A percentile compares a stretch with the other conserved stretches of the same genome.
Conservation (phyloP, 1,140 invertebrate species). For the Trissolcus basalis region DNA sequence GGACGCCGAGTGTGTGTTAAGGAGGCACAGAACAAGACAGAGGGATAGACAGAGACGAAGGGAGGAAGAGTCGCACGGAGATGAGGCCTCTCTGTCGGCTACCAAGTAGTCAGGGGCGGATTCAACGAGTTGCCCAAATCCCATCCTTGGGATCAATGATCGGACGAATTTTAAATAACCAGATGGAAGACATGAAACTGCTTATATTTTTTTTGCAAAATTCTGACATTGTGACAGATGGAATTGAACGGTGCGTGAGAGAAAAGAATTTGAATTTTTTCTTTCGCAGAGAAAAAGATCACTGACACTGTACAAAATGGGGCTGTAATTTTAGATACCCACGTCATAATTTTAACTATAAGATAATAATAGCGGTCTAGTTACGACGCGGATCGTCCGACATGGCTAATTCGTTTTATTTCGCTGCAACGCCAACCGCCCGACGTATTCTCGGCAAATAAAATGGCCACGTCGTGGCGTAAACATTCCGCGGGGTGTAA, state of each 20-base stretch:
- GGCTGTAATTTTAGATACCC: slow-evolving; percentile 42
- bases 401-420: slow-evolving; percentile 29
- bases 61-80: slow-evolving; percentile 39
- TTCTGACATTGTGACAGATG: slow-evolving; percentile 15
- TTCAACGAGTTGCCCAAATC: slow-evolving; percentile 10
- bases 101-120: slow-evolving; percentile 41
- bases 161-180: too few relatives aligned
- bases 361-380: slow-evolving; percentile 49
- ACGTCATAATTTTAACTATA: slow-evolving; percentile 50
- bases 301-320: slow-evolving; percentile 30
- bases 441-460: too few relatives aligned
- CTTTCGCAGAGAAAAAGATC: slow-evolving; percentile 16
- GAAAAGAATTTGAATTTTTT: too few relatives aligned
- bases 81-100: slow-evolving; percentile 39
- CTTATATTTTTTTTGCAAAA: too few relatives aligned
- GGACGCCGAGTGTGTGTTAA: slow-evolving; percentile 9
- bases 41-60: slow-evolving; percentile 32
- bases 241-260: neutral
- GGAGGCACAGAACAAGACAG: slow-evolving; percentile 13
- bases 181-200: too few relatives aligned
- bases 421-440: too few relatives aligned
- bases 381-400: slow-evolving; percentile 20
- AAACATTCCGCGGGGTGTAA: too few relatives aligned
- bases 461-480: too few relatives aligned
- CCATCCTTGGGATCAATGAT: too few relatives aligned